Base-by-base conservation (phyloP, 2,888 invertebrate species). In the Panorpa germanica region DNA sequence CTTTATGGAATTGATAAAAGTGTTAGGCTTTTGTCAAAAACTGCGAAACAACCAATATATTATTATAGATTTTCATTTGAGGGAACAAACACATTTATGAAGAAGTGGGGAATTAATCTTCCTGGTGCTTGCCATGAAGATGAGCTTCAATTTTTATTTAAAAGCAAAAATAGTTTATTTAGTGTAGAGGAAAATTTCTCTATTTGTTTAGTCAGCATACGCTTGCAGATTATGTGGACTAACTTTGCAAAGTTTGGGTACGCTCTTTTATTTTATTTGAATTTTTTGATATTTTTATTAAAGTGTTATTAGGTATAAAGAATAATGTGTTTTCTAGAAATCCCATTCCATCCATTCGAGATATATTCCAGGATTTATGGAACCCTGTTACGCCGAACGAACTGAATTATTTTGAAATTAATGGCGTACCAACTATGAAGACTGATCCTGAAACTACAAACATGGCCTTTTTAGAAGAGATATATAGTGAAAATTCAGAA, bases 1-100 rank as follows among this genome's bases (percentile, higher is more conserved):
- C 27, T 23, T 28, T 32, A 28, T 28, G 32, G 32, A 3, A n/a
- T 27, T 8, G 15, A 17, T 12, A 27, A 32, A n/a, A 9, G 12
- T 1, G 28, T 24, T 7, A 25, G 28, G 3, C 16, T 27, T 11
- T 28, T n/a, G n/a, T n/a, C n/a, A n/a, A n/a, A 32, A 22, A 8
- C 14, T 8, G 6, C 10, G 6, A 25, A 10, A n/a, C 32, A 32
- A 24, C n/a, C 16, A 16, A 13, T 28, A 20, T 32, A 28, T 23
- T 21, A 32, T 10, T 32, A 22, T 12, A 12, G 17, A 11, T 32
- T 32, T 13, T 22, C 16, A 11, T 32, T 18, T 16, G 17, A n/a
- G 3, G 32, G 32, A 4, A 16, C 32, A 9, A 17, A 24, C 19
- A 28, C 17, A 22, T 11, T 28, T 9, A 19, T 16, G 1, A 22